These are phyloP conservation scores for Cercopithecus mona DNA, from an alignment of 2,113 vertebrate species.

Conservation along the genomic window DNA sequence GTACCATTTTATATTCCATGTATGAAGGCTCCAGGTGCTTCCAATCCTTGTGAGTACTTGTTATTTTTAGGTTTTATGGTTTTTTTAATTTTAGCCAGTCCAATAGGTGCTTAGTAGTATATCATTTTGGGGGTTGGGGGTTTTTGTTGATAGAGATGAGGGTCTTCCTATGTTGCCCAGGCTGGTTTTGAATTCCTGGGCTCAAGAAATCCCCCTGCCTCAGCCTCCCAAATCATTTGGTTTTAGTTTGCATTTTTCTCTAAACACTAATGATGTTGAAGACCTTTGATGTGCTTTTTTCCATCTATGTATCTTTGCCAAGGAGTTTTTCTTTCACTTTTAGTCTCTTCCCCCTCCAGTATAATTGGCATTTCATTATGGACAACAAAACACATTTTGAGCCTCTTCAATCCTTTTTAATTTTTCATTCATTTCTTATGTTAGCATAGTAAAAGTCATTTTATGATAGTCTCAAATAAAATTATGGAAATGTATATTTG, in stretches of 20 bases:
- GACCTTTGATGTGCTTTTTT: neutral
- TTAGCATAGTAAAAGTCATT: neutral
- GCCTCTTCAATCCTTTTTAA: neutral
- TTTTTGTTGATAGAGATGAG: no score
- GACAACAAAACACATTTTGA: conserved; percentile 6
- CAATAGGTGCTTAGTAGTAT: neutral
- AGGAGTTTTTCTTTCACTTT: neutral
- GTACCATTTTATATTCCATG: neutral
- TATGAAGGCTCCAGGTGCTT: neutral
- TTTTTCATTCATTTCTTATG: neutral
- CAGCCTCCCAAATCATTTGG: neutral
- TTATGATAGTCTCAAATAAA: neutral
- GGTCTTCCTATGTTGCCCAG: no score
- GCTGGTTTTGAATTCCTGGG: no score
- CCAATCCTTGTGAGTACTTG: neutral
- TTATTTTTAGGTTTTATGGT: neutral
- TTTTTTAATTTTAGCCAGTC: neutral
- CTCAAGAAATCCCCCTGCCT: no score
- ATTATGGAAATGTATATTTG: neutral
- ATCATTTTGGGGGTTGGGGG: neutral
- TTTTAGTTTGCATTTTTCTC: neutral
- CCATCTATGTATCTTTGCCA: neutral
- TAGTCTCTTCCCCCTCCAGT: neutral
- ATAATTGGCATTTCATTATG: neutral
- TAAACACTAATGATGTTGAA: neutral